Conservation (phyloP, 2,797 vertebrate species). For the Bucorvus abyssinicus region DNA sequence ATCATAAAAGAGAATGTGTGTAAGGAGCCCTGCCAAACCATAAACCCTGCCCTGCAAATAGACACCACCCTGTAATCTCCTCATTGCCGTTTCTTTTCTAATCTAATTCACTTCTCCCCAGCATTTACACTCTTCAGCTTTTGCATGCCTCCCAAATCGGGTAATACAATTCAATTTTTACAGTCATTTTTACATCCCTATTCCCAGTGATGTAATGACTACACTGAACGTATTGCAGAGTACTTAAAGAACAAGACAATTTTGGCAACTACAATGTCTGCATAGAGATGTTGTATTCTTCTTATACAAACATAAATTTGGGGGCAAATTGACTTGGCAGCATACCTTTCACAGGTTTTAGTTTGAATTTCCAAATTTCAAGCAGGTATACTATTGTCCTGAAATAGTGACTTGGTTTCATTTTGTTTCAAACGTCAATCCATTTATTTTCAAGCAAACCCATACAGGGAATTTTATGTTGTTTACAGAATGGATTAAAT, state of each 20-base stretch:
- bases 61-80: background rate
- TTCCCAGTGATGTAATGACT: constrained; percentile 1
- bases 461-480: background rate
- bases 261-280: background rate
- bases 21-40: background rate
- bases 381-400: background rate
- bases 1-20: background rate
- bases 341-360: background rate
- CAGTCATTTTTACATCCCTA: background rate
- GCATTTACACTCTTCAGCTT: background rate
- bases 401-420: background rate
- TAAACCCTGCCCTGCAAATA: background rate
- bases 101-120: background rate
- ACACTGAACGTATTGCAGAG: background rate
- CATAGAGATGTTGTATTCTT: background rate
- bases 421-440: background rate
- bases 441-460: background rate
- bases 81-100: background rate
- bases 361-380: background rate
- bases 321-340: background rate
- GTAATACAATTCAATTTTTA: constrained; percentile 39
- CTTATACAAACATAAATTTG: background rate
- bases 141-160: background rate
- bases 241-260: background rate
- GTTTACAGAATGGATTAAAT: background rate